Conservation (phyloP, 2,888 invertebrate genomes). For the Trichacis sp. region DNA sequence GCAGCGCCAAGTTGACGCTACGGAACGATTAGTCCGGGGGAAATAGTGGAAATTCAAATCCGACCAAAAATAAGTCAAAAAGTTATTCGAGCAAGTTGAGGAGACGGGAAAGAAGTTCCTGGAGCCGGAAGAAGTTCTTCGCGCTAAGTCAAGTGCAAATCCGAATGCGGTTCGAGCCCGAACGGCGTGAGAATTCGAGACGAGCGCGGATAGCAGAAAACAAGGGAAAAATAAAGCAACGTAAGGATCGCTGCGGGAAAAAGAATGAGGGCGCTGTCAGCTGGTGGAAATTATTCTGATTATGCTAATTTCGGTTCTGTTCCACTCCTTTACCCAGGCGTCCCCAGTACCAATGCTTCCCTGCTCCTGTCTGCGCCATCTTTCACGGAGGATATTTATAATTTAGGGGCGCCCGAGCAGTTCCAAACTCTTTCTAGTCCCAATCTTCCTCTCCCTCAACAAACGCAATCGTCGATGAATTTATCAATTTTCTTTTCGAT, state of each 20-base stretch:
- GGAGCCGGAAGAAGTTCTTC: constrained; percentile 40
- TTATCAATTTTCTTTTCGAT: constrained; percentile 47
- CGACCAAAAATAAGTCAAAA: constrained; percentile 39
- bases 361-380: constrained; percentile 69
- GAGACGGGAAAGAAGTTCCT: constrained; percentile 35
- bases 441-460: constrained; percentile 41
- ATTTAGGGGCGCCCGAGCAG: constrained; percentile 67
- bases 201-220: constrained; percentile 60
- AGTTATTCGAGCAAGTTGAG: constrained; percentile 32
- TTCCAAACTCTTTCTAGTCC: constrained; percentile 67
- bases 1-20: constrained; percentile 40
- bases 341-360: constrained; percentile 66
- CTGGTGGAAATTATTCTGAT: constrained; percentile 76
- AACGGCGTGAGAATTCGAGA: constrained; percentile 56
- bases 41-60: constrained; percentile 36
- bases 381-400: constrained; percentile 69
- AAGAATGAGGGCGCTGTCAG: constrained; percentile 74
- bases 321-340: constrained; percentile 69
- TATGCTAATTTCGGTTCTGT: constrained; percentile 75
- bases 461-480: constrained; percentile 54
- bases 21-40: constrained; percentile 39
- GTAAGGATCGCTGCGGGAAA: constrained; percentile 69
- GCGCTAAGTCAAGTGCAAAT: constrained; percentile 40
- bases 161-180: constrained; percentile 45
- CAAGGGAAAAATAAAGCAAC: constrained; percentile 68